Percentiles rank a stretch among this genome's conserved stretches.
Evolutionary conservation across 2,888 invertebrate genomes (phyloP).

Genomic region (Drosophila multiciliata): DNA sequence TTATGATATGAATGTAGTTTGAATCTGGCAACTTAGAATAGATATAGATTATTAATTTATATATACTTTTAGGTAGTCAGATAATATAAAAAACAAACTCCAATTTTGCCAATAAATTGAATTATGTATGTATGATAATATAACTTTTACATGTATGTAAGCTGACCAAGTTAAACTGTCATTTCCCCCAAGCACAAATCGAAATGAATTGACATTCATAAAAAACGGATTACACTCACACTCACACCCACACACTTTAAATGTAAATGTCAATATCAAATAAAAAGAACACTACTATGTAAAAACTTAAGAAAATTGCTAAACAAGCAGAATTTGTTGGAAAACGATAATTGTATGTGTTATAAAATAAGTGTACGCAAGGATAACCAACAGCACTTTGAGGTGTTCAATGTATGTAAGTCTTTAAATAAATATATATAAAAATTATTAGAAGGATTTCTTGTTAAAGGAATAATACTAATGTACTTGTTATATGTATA

Average conservation of each 20-base stretch:
- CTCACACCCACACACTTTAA: conserved; percentile 17
- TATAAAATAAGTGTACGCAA: conserved; percentile 44
- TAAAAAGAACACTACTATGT: conserved; percentile 10
- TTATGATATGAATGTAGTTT: conserved; percentile 20
- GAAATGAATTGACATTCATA: conserved; percentile 12
- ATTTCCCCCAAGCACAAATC: conserved; percentile 19
- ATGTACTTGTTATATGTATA: conserved; percentile 39
- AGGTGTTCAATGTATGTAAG: conserved; percentile 42
- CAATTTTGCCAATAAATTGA: conserved; percentile 71
- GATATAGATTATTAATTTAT: conserved; percentile 24
- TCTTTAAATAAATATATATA: conserved; percentile 24
- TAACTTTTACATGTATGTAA: conserved; percentile 22
- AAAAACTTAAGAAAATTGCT: conserved; percentile 7
- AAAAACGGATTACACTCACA: conserved; percentile 11
- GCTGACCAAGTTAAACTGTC: conserved; percentile 31
- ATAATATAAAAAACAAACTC: conserved; percentile 47
- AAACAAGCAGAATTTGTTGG: conserved; percentile 10
- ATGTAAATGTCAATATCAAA: conserved; percentile 41
- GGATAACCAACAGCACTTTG: conserved; percentile 50
- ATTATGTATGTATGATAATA: conserved; percentile 32
- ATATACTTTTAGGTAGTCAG: conserved; percentile 26
- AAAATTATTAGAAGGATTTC: conserved; percentile 38
- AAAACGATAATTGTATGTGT: conserved; percentile 24
- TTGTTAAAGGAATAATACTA: conserved; percentile 23
- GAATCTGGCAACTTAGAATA: conserved; percentile 12